Percentiles rank a stretch among this genome's conserved stretches.
phyloP scores from a whole-genome alignment of 1,140 invertebrate genomes.

The Plutomurus gul region DNA sequence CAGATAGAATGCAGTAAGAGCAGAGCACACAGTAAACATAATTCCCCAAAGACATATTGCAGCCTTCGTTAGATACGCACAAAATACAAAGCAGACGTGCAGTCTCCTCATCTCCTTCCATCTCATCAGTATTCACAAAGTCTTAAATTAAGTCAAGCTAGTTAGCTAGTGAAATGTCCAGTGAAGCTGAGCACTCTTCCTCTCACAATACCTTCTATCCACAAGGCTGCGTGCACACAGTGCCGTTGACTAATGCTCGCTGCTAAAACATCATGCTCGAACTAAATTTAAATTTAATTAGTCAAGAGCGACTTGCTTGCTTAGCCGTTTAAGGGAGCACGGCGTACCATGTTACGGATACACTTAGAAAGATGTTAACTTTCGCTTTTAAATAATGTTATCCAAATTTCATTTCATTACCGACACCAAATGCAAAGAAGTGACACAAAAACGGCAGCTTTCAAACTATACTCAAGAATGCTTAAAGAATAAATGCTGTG shows the following conservation, averaged over 20 bases:
- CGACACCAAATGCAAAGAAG: too few relatives aligned
- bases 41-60: not conserved
- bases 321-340: not conserved
- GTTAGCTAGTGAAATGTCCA: conserved; percentile 19
- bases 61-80: not conserved
- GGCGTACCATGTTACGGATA: not conserved
- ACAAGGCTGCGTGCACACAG: not conserved
- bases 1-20: not conserved
- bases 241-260: not conserved
- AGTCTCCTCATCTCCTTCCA: conserved; percentile 1
- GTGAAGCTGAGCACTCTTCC: not conserved
- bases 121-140: conserved; percentile 30
- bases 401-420: not conserved
- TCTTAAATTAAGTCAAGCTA: conserved; percentile 31
- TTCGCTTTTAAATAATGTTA: not conserved
- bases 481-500: too few relatives aligned
- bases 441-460: too few relatives aligned
- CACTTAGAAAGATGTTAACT: conserved; percentile 1
- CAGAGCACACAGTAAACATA: not conserved
- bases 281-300: conserved; percentile 23
- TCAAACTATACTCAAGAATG: too few relatives aligned
- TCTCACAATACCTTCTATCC: too few relatives aligned
- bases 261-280: not conserved
- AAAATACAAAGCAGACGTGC: not conserved
- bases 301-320: not conserved